These are phyloP conservation scores for Leptodactylus fallax DNA, from an alignment of 2,797 vertebrate species.

Conservation along the genomic window DNA sequence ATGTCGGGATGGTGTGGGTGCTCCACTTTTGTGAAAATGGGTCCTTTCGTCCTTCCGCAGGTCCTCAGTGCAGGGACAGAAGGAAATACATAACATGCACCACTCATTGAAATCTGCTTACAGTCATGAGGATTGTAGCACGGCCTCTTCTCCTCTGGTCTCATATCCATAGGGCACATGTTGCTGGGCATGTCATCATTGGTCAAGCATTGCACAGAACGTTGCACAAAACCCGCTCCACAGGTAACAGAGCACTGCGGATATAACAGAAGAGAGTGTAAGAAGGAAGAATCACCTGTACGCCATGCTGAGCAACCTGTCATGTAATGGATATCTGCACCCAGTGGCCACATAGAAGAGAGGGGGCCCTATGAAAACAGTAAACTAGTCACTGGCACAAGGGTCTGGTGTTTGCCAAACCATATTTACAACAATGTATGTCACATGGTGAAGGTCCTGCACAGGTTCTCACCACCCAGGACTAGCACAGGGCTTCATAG, in stretches of 20 bases:
- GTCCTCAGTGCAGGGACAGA: background rate
- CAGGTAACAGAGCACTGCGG: slow-evolving; percentile 89
- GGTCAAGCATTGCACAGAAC: slow-evolving; percentile 87
- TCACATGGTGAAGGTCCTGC: background rate
- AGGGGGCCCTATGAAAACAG: no score
- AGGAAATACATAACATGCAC: background rate
- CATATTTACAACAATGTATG: no score
- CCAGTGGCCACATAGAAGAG: no score
- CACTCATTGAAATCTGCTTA: slow-evolving; percentile 74
- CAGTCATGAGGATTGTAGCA: slow-evolving; percentile 84
- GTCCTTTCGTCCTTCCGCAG: background rate
- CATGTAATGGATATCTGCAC: background rate
- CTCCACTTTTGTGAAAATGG: background rate
- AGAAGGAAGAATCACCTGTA: background rate
- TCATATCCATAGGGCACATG: slow-evolving; percentile 77
- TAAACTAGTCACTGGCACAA: no score
- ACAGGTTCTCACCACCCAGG: background rate
- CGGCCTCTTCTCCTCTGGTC: slow-evolving; percentile 81
- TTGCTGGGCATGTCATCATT: slow-evolving; percentile 79
- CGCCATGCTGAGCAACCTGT: background rate
- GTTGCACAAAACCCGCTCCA: slow-evolving; percentile 86
- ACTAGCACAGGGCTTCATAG: no score
- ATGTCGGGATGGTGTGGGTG: no score
- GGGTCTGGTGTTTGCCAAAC: no score
- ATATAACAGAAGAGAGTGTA: slow-evolving; percentile 24